A percentile compares a stretch with the other conserved stretches of the same genome.
phyloP scores from a whole-genome alignment of 2,797 vertebrate genomes.

The Luscinia luscinia region DNA sequence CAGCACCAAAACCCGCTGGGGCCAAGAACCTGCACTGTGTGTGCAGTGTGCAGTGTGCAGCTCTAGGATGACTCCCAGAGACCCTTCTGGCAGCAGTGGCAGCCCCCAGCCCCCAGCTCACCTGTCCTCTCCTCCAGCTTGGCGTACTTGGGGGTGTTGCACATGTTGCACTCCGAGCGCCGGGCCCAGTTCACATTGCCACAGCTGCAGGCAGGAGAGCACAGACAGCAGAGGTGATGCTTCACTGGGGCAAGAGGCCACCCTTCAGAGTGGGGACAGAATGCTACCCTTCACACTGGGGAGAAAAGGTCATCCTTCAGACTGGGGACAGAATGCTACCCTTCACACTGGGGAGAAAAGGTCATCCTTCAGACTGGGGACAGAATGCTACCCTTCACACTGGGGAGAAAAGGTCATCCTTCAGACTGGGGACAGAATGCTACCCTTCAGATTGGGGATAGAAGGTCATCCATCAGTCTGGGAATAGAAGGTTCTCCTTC shows the following conservation, averaged over 20 bases:
- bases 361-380: too few relatives aligned
- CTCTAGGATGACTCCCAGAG: neutral
- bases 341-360: too few relatives aligned
- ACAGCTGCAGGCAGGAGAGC: conserved; percentile 78
- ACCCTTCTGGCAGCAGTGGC: neutral
- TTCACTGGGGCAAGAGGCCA: neutral
- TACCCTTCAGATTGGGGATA: fast-evolving
- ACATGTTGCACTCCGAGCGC: conserved; percentile 98
- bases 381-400: fast-evolving
- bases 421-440: too few relatives aligned
- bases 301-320: too few relatives aligned
- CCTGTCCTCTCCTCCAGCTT: conserved; percentile 98
- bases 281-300: neutral
- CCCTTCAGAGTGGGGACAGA: neutral
- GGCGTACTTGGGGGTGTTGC: conserved; percentile 98
- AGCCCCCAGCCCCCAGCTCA: conserved; percentile 41
- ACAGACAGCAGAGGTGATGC: neutral
- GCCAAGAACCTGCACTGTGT: fast-evolving
- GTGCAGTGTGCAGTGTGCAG: fast-evolving
- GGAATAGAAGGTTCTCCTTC: fast-evolving
- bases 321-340: neutral
- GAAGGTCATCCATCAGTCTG: too few relatives aligned
- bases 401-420: neutral
- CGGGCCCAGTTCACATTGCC: conserved; percentile 99
- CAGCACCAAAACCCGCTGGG: fast-evolving